phyloP scores from a whole-genome alignment of 2,797 vertebrate species.

The Macroramphosus scolopax region DNA sequence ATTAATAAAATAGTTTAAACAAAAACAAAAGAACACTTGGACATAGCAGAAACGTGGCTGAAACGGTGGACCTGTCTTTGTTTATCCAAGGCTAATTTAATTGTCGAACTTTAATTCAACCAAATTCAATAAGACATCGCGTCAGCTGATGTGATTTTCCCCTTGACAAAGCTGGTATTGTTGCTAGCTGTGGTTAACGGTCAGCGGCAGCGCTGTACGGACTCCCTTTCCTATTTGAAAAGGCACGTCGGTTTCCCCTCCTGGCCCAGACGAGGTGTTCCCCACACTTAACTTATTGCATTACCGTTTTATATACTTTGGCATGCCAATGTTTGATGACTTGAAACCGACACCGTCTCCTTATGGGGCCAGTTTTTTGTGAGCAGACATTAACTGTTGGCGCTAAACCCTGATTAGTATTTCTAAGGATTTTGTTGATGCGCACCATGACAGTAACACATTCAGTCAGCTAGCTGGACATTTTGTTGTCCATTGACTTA shows the following conservation, averaged over 20 bases:
- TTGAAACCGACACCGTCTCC: too few species aligned
- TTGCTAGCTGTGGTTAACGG: constrained; percentile 43
- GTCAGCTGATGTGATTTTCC: constrained; percentile 23
- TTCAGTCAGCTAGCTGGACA: too few species aligned
- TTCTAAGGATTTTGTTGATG: too few species aligned
- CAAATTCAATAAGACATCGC: constrained; percentile 3
- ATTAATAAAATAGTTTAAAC: not conserved
- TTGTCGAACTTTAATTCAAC: not conserved
- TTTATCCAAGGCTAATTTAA: constrained; percentile 12
- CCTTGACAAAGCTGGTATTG: constrained; percentile 42
- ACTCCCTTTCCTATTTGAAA: too few species aligned
- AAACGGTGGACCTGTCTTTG: not conserved
- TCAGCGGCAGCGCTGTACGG: not conserved
- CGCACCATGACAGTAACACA: too few species aligned
- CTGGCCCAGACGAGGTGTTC: too few species aligned
- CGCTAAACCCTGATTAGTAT: too few species aligned
- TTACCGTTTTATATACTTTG: too few species aligned
- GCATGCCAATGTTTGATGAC: too few species aligned
- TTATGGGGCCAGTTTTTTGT: too few species aligned
- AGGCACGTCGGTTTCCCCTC: not conserved
- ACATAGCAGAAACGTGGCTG: not conserved
- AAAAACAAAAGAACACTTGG: not conserved
- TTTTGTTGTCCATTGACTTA: too few species aligned
- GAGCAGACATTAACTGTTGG: too few species aligned
- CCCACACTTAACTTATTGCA: not conserved